These are phyloP conservation scores for Microctonus brassicae DNA, from an alignment of 2,888 invertebrate species.

Conservation along the genomic window DNA sequence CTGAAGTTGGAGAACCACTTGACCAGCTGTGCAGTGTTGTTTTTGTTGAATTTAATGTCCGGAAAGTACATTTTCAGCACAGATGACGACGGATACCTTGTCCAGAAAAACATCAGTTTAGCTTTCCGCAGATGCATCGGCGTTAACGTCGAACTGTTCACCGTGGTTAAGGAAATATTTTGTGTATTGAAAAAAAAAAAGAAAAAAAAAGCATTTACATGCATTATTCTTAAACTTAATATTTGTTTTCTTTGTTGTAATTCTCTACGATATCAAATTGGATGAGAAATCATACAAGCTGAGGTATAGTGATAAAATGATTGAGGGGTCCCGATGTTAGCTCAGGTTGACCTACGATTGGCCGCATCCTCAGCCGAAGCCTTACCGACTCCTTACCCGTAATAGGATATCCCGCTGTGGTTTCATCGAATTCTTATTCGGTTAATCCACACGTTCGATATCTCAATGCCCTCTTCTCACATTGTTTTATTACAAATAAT, in stretches of 20 bases:
- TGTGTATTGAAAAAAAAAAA: no score
- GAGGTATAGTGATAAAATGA: conserved; percentile 47
- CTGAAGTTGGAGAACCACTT: conserved; percentile 99
- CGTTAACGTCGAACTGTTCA: conserved; percentile 96
- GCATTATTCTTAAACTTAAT: conserved; percentile 36
- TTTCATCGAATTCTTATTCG: conserved; percentile 68
- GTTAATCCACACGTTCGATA: conserved; percentile 57
- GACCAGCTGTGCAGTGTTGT: conserved; percentile 99
- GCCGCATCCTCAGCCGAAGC: conserved; percentile 68
- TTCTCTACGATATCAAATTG: conserved; percentile 66
- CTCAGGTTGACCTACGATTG: conserved; percentile 67
- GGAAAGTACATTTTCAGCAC: conserved; percentile 99
- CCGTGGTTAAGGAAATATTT: conserved; percentile 84
- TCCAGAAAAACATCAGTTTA: conserved; percentile 99
- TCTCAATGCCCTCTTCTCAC: background rate
- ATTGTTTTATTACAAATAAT: background rate
- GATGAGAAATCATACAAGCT: conserved; percentile 70
- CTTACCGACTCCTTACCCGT: conserved; percentile 68
- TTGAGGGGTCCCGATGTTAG: conserved; percentile 50
- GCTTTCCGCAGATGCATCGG: conserved; percentile 99
- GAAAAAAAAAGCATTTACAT: no score
- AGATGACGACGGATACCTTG: conserved; percentile 98
- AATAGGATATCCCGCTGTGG: conserved; percentile 69
- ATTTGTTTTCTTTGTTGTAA: conserved; percentile 55
- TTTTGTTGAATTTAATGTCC: conserved; percentile 99